Evolutionary conservation across 1,140 invertebrate genomes (phyloP), one percentile per base, ranked within the genome.

Genomic region (Bombus ignitus): DNA sequence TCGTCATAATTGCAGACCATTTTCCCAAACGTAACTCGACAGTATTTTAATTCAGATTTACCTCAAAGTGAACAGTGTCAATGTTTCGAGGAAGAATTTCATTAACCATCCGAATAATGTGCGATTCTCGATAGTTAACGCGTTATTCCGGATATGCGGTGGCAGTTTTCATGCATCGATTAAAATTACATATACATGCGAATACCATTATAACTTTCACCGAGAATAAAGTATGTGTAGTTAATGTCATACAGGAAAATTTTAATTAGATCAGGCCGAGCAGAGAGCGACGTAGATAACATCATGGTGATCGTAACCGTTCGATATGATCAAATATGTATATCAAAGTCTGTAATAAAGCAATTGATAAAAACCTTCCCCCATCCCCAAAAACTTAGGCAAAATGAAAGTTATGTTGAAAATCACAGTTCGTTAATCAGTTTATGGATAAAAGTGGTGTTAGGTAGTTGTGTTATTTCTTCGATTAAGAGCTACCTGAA

Each of bases 41-140:
- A 42, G 18, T 44, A 44, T 70, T 74, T 85, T 81, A 85, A 85
- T 85, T 81, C 39, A 13, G 70, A 85, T 75, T 68, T 68, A 65
- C 62, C 59, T 70, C 57, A 35, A 74, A 81, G 70, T n/a, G 78
- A 75, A 66, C 68, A 59, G 59, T 72, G n/a, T 57, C 79, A 37
- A 68, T 37, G 84, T 85, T 59, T 25, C 59, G n/a, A n/a, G 44
- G 47, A 74, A 44, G 81, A 81, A 74, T 85, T 85, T 85, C 72
- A 75, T 85, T 75, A 85, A 42, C 42, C 68, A 12, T 32, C 15
- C 22, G 78, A 75, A 62, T 32, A 85, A 85, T 47, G 86, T 62
- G n/a, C 44, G 72, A 44, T 47, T 68, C 86, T 80, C 73, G 78
- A 84, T 89, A 87, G 74, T 87, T 89, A 89, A 87, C 73, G 59